Evolutionary conservation across 2,888 invertebrate species (phyloP).

Genomic region (Noctua janthina): DNA sequence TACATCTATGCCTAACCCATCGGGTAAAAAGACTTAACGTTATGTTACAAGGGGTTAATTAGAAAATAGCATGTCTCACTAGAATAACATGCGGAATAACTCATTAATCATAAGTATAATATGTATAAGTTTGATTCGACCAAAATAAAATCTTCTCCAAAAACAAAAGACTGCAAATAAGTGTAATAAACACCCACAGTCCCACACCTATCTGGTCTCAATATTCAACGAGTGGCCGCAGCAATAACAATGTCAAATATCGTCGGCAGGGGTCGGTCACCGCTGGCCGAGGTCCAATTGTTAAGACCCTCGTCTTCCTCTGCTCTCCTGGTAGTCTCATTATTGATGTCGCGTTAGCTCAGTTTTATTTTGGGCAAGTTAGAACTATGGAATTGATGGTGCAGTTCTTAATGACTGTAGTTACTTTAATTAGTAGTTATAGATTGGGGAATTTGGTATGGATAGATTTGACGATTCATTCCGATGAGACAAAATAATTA

Average conservation of each 20-base stretch:
- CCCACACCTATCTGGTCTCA: slow-evolving; percentile 39
- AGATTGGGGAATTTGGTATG: not conserved
- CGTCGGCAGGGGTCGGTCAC: slow-evolving; percentile 56
- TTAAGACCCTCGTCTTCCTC: slow-evolving; percentile 63
- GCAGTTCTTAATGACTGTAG: slow-evolving; percentile 9
- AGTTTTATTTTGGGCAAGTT: slow-evolving; percentile 31
- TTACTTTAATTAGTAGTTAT: not conserved
- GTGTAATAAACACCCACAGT: not conserved
- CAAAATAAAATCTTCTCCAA: not conserved
- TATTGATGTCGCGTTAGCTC: slow-evolving; percentile 40
- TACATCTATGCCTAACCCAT: not conserved
- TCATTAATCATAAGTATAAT: not conserved
- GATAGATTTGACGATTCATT: not conserved
- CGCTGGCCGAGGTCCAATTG: slow-evolving; percentile 65
- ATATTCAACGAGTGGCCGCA: slow-evolving; percentile 42
- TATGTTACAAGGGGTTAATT: not conserved
- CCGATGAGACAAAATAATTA: not conserved
- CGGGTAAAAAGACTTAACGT: not conserved
- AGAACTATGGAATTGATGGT: not conserved
- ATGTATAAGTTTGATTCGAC: not conserved
- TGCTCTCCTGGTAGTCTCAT: slow-evolving; percentile 47
- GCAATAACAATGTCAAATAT: slow-evolving; percentile 59
- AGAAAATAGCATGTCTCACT: not conserved
- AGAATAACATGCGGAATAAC: not conserved
- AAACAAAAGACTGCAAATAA: slow-evolving; percentile 27